Evolutionary conservation across 1,140 invertebrate genomes (phyloP), one percentile per base, ranked within the genome.

Genomic region (Armadillidium nasatum): DNA sequence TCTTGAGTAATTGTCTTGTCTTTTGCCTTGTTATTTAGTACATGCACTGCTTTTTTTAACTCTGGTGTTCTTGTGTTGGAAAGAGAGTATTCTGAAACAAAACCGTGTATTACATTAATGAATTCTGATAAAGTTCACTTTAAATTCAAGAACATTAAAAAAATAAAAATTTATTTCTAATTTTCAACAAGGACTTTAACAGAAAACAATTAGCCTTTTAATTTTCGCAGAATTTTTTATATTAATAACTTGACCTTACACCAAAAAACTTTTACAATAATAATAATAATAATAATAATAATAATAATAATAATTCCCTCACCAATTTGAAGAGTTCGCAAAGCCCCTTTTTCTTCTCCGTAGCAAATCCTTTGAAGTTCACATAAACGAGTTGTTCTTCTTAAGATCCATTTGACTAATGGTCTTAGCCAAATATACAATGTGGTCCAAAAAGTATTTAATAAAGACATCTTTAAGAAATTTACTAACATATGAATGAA

Each of bases 281-380:
- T n/a, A n/a, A n/a, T n/a, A n/a, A n/a, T n/a, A n/a, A n/a, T n/a
- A n/a, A n/a, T n/a, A n/a, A n/a, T n/a, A n/a, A n/a, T n/a, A n/a
- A n/a, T n/a, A n/a, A n/a, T n/a, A n/a, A n/a, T n/a, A n/a, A n/a
- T n/a, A n/a, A n/a, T n/a, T n/a, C n/a, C n/a, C n/a, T n/a, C 86
- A 87, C 95, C 94, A 13, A 96, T 89, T 77, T 87, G 88, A 68
- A 89, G 85, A 0, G 90, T 89, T 78, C 94, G 87, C 23, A 87
- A 84, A 71, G 91, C 90, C 6, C 94, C 94, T 19, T 87, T 84
- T 22, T 87, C 86, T 80, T 93, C 89, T 9, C 92, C 92, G 84
- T 96, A 97, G 83, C 94, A 95, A 75, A 97, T 93, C 82, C 95
- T 88, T 84, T 97, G 94, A 4, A 97, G 85, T 85, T 97, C 94